Percentiles rank a stretch among this genome's conserved stretches.
Conservation (phyloP, 1,140 invertebrate genomes). For the Apis laboriosa region DNA sequence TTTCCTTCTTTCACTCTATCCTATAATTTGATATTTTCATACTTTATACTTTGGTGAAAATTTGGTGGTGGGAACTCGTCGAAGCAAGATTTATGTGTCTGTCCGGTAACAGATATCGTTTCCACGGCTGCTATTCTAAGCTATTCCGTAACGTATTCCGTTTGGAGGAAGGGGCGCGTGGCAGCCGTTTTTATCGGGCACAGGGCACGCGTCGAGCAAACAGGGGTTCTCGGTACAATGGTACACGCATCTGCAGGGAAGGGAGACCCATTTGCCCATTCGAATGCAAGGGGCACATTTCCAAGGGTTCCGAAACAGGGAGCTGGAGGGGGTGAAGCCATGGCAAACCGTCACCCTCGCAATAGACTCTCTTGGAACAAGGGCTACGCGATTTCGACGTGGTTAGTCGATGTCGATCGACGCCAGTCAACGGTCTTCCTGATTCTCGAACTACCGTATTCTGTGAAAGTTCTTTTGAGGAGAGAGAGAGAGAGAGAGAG, state of each 20-base stretch:
- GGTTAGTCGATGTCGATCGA: constrained; percentile 51
- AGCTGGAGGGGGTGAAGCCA: constrained; percentile 29
- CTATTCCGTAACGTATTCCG: constrained; percentile 23
- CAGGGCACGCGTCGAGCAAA: constrained; percentile 45
- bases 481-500: not conserved
- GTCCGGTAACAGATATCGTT: not conserved
- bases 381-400: constrained; percentile 37
- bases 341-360: constrained; percentile 55
- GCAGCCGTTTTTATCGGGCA: constrained; percentile 31
- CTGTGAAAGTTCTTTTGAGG: too few relatives aligned
- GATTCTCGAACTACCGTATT: not conserved
- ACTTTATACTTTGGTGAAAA: not conserved
- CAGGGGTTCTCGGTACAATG: constrained; percentile 38
- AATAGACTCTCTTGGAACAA: constrained; percentile 19
- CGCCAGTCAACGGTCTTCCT: constrained; percentile 51
- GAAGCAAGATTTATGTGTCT: not conserved
- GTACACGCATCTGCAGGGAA: constrained; percentile 32
- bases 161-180: constrained; percentile 38
- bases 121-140: not conserved
- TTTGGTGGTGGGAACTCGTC: not conserved
- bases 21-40: not conserved
- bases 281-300: constrained; percentile 27
- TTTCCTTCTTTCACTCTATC: too few relatives aligned
- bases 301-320: not conserved
- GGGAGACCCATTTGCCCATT: not conserved